A percentile compares a stretch with the other conserved stretches of the same genome.
These are phyloP conservation scores for Yponomeuta evonymella DNA, from an alignment of 2,888 invertebrate genomes.

Conservation along the genomic window DNA sequence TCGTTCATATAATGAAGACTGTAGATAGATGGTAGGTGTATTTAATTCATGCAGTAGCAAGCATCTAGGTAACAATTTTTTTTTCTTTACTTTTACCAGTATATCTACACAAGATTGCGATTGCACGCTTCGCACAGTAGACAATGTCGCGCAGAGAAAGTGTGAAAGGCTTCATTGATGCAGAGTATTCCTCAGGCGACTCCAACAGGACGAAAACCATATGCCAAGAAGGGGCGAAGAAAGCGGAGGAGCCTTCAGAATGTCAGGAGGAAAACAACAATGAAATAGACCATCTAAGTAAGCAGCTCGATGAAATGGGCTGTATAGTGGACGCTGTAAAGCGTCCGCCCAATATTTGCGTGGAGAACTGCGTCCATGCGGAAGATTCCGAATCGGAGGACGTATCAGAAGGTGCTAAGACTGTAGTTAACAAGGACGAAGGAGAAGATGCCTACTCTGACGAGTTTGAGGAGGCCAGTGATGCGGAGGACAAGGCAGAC, in stretches of 20 bases:
- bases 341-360: constrained; percentile 59
- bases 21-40: too few relatives aligned
- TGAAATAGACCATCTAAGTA: constrained; percentile 62
- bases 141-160: constrained; percentile 54
- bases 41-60: too few relatives aligned
- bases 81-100: neutral
- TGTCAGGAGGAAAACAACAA: constrained; percentile 69
- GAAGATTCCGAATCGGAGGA: constrained; percentile 34
- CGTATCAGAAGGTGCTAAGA: constrained; percentile 34
- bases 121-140: constrained; percentile 45
- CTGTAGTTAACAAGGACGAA: constrained; percentile 25
- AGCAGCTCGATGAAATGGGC: constrained; percentile 66
- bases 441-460: constrained; percentile 62
- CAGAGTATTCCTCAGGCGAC: constrained; percentile 57
- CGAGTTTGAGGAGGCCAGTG: constrained; percentile 67
- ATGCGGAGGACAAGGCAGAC: constrained; percentile 39
- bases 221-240: neutral
- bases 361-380: constrained; percentile 55
- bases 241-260: constrained; percentile 26
- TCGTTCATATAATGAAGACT: too few relatives aligned
- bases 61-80: neutral
- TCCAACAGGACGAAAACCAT: constrained; percentile 44
- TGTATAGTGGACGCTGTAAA: constrained; percentile 64
- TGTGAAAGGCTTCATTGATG: constrained; percentile 48
- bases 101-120: constrained; percentile 24